Percentiles rank a stretch among this genome's conserved stretches.
Conservation (phyloP, 1,140 invertebrate genomes). For the Hyphantria cunea region DNA sequence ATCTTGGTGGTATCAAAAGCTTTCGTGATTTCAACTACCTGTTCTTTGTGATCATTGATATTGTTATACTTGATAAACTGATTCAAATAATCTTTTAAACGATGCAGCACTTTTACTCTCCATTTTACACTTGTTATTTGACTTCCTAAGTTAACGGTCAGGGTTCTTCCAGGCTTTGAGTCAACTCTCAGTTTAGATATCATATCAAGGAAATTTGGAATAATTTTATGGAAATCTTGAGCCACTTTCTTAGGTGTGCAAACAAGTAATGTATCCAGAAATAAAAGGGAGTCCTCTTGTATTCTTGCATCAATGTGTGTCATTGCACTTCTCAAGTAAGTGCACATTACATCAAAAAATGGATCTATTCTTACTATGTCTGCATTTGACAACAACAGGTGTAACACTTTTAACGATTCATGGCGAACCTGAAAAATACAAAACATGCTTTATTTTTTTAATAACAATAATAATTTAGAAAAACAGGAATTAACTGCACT, state of each 20-base stretch:
- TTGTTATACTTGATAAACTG: conserved; percentile 59
- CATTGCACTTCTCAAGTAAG: conserved; percentile 92
- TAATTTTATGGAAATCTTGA: conserved; percentile 85
- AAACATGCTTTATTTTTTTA: not conserved
- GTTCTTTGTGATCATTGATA: conserved; percentile 35
- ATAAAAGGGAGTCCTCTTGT: conserved; percentile 90
- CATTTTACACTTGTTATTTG: conserved; percentile 88
- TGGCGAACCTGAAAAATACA: conserved; percentile 82
- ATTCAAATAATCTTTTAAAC: conserved; percentile 84
- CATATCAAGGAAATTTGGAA: conserved; percentile 90
- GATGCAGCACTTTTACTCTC: conserved; percentile 87
- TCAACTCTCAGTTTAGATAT: conserved; percentile 87
- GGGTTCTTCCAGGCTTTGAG: conserved; percentile 83
- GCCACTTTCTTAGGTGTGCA: conserved; percentile 84
- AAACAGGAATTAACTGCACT: not conserved
- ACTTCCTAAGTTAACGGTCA: conserved; percentile 85
- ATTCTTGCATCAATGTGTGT: conserved; percentile 91
- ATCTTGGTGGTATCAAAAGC: conserved; percentile 43
- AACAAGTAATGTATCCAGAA: conserved; percentile 87
- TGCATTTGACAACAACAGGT: conserved; percentile 84
- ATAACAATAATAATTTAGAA: not conserved
- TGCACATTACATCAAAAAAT: conserved; percentile 88
- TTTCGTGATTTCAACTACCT: conserved; percentile 32
- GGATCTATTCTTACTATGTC: conserved; percentile 80
- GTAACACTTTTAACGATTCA: conserved; percentile 86